phyloP scores from a whole-genome alignment of 2,113 vertebrate species.

The Anas platyrhynchos region DNA sequence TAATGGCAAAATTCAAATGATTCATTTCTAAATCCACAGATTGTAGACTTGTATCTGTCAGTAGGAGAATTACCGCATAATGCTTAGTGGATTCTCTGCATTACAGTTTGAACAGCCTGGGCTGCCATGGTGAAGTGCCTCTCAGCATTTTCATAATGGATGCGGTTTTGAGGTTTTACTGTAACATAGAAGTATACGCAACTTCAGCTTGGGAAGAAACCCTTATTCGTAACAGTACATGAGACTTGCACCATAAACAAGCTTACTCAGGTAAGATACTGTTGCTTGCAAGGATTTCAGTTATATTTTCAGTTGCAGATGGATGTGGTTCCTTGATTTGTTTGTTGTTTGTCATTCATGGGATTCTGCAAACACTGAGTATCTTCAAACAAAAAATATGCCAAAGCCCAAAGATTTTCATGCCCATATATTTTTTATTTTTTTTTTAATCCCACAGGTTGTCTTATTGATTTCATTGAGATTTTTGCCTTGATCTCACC shows the following conservation, averaged over 20 bases:
- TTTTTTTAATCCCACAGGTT: not conserved
- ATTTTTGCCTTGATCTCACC: not conserved
- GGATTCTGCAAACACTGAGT: not conserved
- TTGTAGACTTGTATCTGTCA: slow-evolving; percentile 29
- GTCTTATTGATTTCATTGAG: not conserved
- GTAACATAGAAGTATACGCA: accelerated
- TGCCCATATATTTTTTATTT: not conserved
- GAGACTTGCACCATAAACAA: not conserved
- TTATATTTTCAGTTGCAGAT: not conserved
- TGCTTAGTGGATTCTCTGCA: not conserved
- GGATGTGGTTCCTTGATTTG: not conserved
- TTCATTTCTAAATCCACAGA: slow-evolving; percentile 36
- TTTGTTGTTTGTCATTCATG: not conserved
- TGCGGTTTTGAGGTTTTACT: not conserved
- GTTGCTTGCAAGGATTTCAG: not conserved
- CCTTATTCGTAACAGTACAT: not conserved
- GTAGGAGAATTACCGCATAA: not conserved
- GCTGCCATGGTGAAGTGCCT: not conserved
- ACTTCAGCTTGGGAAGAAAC: not conserved
- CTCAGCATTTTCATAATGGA: slow-evolving; percentile 7
- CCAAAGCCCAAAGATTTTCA: not conserved
- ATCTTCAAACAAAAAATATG: not conserved
- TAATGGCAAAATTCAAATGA: slow-evolving; percentile 45
- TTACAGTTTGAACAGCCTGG: not conserved
- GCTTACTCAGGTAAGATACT: not conserved